A percentile compares a stretch with the other conserved stretches of the same genome.
Evolutionary conservation across 2,113 vertebrate species (phyloP).

Genomic region (Zosterops japonicus): DNA sequence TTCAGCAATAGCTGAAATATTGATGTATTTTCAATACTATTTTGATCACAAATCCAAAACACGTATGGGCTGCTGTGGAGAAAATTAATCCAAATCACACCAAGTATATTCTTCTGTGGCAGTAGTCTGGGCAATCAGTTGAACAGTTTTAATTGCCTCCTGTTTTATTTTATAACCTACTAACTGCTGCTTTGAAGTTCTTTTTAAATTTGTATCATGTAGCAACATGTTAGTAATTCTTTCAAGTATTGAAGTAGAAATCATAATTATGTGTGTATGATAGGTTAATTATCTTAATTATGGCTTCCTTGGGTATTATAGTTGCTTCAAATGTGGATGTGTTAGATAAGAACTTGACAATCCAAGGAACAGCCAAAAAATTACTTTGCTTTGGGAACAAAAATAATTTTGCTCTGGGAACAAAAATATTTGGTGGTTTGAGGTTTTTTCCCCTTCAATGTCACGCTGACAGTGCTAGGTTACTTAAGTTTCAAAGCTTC

Average conservation of each 20-base stretch:
- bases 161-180: conserved; percentile 38
- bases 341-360: neutral
- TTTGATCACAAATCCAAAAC: neutral
- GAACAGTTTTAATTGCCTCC: conserved; percentile 9
- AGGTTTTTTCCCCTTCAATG: neutral
- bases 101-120: neutral
- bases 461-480: neutral
- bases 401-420: neutral
- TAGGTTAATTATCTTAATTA: conserved; percentile 53
- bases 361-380: neutral
- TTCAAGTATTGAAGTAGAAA: neutral
- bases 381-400: neutral
- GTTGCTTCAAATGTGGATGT: neutral
- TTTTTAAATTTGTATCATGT: conserved; percentile 6
- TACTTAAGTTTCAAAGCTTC: neutral
- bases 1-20: neutral
- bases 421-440: neutral
- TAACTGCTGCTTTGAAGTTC: conserved; percentile 10
- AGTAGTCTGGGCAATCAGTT: neutral
- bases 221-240: neutral
- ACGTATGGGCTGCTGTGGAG: neutral
- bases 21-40: neutral
- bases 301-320: neutral
- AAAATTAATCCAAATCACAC: neutral
- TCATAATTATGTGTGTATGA: conserved; percentile 3